These are phyloP conservation scores for Bolinopsis microptera DNA, from an alignment of 37 sponge, comb jelly and placozoan genomes.

Conservation along the genomic window DNA sequence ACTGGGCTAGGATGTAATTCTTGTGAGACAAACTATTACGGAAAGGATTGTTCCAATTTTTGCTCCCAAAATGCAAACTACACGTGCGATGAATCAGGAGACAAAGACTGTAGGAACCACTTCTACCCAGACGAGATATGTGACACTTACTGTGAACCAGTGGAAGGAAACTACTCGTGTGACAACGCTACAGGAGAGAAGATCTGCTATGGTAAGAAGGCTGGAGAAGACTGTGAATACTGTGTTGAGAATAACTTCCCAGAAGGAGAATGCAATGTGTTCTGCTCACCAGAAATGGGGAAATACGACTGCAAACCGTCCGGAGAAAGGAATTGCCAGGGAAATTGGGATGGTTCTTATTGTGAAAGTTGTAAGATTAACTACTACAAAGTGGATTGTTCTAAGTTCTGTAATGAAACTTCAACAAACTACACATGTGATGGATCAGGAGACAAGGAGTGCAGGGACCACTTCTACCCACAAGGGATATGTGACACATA, in stretches of 20 bases:
- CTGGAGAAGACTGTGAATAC: neutral
- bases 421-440: neutral
- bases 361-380: neutral
- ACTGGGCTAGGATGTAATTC: conserved; percentile 2
- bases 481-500: too few species aligned
- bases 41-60: neutral
- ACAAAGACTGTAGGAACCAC: too few species aligned
- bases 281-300: neutral
- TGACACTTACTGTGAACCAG: neutral
- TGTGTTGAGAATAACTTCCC: neutral
- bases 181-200: neutral
- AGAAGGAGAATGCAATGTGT: neutral
- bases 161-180: neutral
- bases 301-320: neutral
- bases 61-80: neutral
- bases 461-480: neutral
- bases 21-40: neutral
- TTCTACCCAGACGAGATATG: neutral
- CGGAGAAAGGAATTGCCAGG: neutral
- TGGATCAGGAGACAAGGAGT: neutral
- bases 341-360: neutral
- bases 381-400: neutral
- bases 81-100: neutral
- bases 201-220: too few species aligned
- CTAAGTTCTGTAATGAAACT: neutral